A percentile compares a stretch with the other conserved stretches of the same genome.
These are phyloP conservation scores for Cromileptes altivelis DNA, from an alignment of 2,113 vertebrate species.

Conservation along the genomic window DNA sequence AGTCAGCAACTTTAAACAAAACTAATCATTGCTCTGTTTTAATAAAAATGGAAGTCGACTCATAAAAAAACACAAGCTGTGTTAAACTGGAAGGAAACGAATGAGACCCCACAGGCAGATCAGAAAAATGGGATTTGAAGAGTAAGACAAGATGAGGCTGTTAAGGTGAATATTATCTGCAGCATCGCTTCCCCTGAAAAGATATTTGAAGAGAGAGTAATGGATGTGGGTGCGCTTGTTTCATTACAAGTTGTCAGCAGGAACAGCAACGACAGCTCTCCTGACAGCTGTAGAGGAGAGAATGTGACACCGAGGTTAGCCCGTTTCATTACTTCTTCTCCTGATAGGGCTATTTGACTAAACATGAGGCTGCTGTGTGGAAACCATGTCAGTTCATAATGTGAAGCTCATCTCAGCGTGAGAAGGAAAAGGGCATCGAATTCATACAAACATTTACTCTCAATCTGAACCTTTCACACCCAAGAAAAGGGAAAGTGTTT, in stretches of 20 bases:
- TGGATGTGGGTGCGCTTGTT: constrained; percentile 23
- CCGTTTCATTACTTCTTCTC: constrained; percentile 28
- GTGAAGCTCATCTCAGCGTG: neutral
- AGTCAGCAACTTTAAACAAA: neutral
- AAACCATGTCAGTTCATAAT: neutral
- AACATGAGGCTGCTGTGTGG: neutral
- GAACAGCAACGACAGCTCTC: constrained; percentile 21
- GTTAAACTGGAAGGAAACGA: neutral
- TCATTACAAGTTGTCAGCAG: constrained; percentile 47
- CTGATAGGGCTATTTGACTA: constrained; percentile 22
- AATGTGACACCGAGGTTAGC: constrained; percentile 3
- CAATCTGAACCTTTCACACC: neutral
- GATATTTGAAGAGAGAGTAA: constrained; percentile 13
- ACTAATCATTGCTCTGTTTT: neutral
- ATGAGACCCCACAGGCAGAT: neutral
- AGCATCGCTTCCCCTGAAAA: neutral
- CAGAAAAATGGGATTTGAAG: constrained; percentile 3
- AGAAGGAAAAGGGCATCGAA: neutral
- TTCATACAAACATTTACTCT: neutral
- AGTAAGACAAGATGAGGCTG: constrained; percentile 31
- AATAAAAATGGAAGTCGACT: neutral
- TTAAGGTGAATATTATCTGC: constrained; percentile 30
- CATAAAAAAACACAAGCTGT: neutral
- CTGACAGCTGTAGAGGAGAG: constrained; percentile 35
- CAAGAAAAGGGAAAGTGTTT: no score